Evolutionary conservation across 2,113 vertebrate species (phyloP).

Genomic region (Maccullochella peelii): DNA sequence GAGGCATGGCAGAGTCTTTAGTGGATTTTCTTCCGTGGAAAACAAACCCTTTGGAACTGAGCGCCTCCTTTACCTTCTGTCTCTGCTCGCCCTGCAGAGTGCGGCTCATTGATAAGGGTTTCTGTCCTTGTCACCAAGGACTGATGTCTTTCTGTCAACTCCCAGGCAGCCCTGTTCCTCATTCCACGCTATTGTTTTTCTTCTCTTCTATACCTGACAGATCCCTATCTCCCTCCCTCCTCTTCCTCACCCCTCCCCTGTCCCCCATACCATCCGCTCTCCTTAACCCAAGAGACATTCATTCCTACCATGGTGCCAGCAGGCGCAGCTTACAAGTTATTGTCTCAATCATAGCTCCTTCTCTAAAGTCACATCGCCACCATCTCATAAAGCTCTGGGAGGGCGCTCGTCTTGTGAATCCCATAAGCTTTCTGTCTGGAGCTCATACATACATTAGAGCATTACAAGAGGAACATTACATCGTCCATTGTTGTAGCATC

Average conservation of each 20-base stretch:
- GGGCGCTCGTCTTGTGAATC: constrained; percentile 26
- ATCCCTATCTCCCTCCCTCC: constrained; percentile 44
- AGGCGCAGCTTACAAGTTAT: constrained; percentile 42
- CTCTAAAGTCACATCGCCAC: constrained; percentile 40
- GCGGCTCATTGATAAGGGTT: constrained; percentile 73
- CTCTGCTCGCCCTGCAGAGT: constrained; percentile 63
- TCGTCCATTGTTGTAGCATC: constrained; percentile 21
- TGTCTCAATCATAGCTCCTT: constrained; percentile 62
- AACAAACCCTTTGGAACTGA: constrained; percentile 60
- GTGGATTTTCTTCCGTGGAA: constrained; percentile 56
- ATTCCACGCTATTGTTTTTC: constrained; percentile 69
- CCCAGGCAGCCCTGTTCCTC: constrained; percentile 77
- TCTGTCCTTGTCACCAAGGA: constrained; percentile 80
- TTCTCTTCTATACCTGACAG: constrained; percentile 62
- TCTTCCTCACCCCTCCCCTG: constrained; percentile 13
- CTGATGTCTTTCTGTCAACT: constrained; percentile 80
- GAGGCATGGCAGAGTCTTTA: constrained; percentile 51
- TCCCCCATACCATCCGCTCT: constrained; percentile 24
- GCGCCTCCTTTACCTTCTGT: constrained; percentile 3
- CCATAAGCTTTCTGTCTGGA: constrained; percentile 25
- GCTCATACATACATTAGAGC: constrained; percentile 35
- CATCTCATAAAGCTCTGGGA: constrained; percentile 36
- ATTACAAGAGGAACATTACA: constrained; percentile 35
- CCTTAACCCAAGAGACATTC: constrained; percentile 17
- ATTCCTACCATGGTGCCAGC: constrained; percentile 4